These are phyloP conservation scores for Ostrea denselamellosa DNA, from an alignment of 1,140 invertebrate species.

Conservation along the genomic window DNA sequence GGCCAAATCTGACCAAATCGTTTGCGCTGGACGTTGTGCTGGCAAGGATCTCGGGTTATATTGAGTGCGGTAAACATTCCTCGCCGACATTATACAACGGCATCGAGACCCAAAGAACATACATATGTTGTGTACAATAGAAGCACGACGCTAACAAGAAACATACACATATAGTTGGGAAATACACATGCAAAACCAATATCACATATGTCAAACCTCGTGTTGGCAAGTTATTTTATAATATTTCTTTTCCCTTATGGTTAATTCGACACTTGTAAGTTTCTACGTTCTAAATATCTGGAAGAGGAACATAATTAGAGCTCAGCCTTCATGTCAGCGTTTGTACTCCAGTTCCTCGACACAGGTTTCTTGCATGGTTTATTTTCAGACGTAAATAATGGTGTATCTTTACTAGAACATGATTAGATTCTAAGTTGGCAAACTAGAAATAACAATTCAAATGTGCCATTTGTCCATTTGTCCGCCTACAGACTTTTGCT, in stretches of 20 bases:
- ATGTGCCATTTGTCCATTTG: too few species aligned
- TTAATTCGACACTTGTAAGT: neutral
- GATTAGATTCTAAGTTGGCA: too few species aligned
- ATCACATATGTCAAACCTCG: slow-evolving; percentile 1
- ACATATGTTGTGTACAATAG: slow-evolving; percentile 26
- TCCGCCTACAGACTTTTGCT: too few species aligned
- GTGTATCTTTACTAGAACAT: too few species aligned
- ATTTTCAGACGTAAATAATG: too few species aligned
- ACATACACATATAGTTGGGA: slow-evolving; percentile 17
- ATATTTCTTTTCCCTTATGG: slow-evolving; percentile 25
- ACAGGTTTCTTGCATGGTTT: too few species aligned
- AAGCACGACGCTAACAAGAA: slow-evolving; percentile 33
- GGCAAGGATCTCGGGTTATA: neutral
- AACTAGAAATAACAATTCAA: too few species aligned
- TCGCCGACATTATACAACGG: slow-evolving; percentile 19
- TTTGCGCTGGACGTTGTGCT: slow-evolving; percentile 25
- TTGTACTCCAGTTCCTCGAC: too few species aligned
- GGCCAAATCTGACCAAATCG: slow-evolving; percentile 25
- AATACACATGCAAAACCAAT: slow-evolving; percentile 39
- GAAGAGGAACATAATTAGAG: too few species aligned
- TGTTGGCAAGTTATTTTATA: slow-evolving; percentile 21
- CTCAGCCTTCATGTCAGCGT: too few species aligned
- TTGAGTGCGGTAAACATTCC: slow-evolving; percentile 7
- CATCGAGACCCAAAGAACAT: neutral
- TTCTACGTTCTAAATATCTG: neutral